Evolutionary conservation across 2,113 vertebrate species (phyloP).

Genomic region (Dromas ardeola): DNA sequence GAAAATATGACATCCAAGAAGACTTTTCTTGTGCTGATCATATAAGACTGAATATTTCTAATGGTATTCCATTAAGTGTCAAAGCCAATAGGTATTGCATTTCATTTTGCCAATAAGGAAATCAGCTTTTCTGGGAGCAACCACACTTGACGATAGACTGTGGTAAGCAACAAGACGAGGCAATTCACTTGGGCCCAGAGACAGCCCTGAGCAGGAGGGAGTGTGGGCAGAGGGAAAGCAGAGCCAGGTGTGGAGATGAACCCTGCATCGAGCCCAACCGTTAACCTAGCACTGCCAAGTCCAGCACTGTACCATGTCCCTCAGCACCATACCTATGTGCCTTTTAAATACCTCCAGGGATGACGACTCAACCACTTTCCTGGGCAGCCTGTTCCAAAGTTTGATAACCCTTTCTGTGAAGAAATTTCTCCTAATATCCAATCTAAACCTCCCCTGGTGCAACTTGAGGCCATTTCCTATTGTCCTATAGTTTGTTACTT

Average conservation of each 20-base stretch:
- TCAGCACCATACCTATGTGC: not conserved
- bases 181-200: not conserved
- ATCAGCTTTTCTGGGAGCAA: not conserved
- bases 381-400: not conserved
- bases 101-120: not conserved
- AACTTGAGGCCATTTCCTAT: not conserved
- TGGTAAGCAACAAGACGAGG: fast-evolving
- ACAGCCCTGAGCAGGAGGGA: not conserved
- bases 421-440: not conserved
- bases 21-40: not conserved
- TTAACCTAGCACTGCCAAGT: not conserved
- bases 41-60: not conserved
- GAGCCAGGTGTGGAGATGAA: no score
- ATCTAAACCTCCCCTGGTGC: not conserved
- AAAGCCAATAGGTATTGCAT: not conserved
- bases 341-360: not conserved
- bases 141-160: no score
- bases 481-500: not conserved
- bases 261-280: not conserved
- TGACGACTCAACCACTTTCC: not conserved
- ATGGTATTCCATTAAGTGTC: not conserved
- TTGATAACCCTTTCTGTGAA: not conserved
- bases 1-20: not conserved
- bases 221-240: not conserved
- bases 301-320: not conserved